Percentiles rank a stretch among this genome's conserved stretches.
phyloP scores from a whole-genome alignment of 2,113 vertebrate genomes.

The Psilopogon haemacephalus region DNA sequence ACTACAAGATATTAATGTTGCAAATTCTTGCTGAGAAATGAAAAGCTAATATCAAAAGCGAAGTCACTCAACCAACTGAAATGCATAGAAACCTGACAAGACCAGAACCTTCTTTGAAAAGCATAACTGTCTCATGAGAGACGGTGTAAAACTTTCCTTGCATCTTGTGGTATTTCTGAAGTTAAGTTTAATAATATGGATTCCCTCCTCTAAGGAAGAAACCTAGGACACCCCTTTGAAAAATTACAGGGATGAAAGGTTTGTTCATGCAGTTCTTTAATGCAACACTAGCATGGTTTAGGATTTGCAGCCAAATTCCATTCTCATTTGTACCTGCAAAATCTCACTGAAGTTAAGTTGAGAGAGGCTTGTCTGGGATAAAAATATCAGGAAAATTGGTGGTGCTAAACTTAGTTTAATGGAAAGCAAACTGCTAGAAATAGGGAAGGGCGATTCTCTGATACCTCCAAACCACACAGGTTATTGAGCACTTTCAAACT shows the following conservation, averaged over 20 bases:
- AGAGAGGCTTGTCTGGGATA: background rate
- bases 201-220: background rate
- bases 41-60: background rate
- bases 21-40: constrained; percentile 5
- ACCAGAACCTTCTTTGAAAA: background rate
- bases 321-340: constrained; percentile 7
- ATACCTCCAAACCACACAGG: background rate
- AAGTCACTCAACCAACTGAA: background rate
- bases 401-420: background rate
- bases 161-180: background rate
- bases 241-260: background rate
- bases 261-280: background rate
- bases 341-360: background rate
- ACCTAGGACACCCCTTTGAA: background rate
- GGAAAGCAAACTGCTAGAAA: background rate
- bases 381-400: constrained; percentile 30
- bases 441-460: background rate
- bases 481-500: background rate
- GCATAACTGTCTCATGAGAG: background rate
- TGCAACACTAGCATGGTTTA: background rate
- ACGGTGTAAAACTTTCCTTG: background rate
- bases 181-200: background rate
- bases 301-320: background rate
- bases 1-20: background rate
- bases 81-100: background rate